Evolutionary conservation across 2,113 vertebrate species (phyloP), one percentile per base, ranked within the genome.

Genomic region (Bostrychus sinensis): DNA sequence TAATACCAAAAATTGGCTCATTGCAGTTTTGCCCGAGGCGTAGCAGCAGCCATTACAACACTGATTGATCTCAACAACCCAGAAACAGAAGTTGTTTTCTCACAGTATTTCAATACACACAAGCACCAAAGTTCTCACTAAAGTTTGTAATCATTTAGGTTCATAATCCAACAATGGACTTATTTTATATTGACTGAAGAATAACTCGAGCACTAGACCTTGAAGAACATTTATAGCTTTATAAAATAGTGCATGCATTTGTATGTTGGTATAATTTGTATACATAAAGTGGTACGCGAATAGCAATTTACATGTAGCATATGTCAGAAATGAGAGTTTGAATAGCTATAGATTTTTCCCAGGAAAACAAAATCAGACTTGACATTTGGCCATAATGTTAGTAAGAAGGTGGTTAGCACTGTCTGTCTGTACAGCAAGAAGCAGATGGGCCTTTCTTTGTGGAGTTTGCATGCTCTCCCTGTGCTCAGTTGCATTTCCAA

Each of bases 1-100:
- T 39, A 57, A 57, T 41, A 25, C 22, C 36, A 28, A 57, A 41
- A 57, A 41, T n/a, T 57, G 36, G 37, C 36, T 38, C 56, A 48
- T 39, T 39, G 36, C 56, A 26, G 19, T n/a, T 41, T 41, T 41
- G 56, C 56, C 20, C 16, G 22, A 41, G 36, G 56, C 55, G 38
- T 19, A 39, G 55, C 34, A 38, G 34, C 56, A 23, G 13, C 36
- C 56, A 58, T 58, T 37, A 57, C 34, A 20, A 30, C n/a, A 13
- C 53, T 20, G 53, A 55, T n/a, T 56, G 55, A 56, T 56, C 55
- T 56, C 9, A 17, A 55, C 16, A 32, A n/a, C 26, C 11, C 28
- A 2, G 7, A 34, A 55, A 55, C 16, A 32, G 10, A 55, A 55
- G 30, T 36, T 34, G 51, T 55, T 55, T 34, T 54, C 30, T 19